Evolutionary conservation across 2,888 invertebrate genomes (phyloP).

Genomic region (Sabellastarte sp.): DNA sequence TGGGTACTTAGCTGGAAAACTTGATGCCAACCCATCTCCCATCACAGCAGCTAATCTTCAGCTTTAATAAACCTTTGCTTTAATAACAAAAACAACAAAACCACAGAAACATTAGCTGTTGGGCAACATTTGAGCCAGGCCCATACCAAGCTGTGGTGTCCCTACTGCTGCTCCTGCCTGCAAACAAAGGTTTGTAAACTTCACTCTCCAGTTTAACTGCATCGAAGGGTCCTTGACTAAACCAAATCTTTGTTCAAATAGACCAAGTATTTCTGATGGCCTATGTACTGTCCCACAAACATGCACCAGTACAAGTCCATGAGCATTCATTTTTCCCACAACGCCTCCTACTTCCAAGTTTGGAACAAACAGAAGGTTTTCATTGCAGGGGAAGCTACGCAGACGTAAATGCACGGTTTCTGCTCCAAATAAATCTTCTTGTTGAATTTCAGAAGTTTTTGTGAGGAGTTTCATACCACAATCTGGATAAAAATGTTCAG

Average conservation of each 20-base stretch:
- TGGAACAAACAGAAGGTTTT: neutral
- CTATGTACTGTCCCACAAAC: neutral
- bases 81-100: too few relatives aligned
- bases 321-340: neutral
- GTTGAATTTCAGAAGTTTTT: neutral
- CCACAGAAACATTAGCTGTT: too few relatives aligned
- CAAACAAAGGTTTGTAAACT: neutral
- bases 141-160: neutral
- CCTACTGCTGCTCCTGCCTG: neutral
- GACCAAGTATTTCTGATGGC: neutral
- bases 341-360: neutral
- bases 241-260: neutral
- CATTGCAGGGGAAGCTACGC: neutral
- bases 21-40: too few relatives aligned
- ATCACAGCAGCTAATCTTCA: too few relatives aligned
- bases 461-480: neutral
- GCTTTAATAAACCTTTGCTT: too few relatives aligned
- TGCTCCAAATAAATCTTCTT: neutral
- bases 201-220: neutral
- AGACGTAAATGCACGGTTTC: neutral
- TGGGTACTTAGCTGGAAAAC: too few relatives aligned
- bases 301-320: neutral
- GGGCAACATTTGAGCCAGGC: too few relatives aligned
- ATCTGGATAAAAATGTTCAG: neutral
- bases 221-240: neutral